Evolutionary conservation across 2,113 vertebrate species (phyloP), one percentile per base, ranked within the genome.

Genomic region (Hippopotamus amphibius): DNA sequence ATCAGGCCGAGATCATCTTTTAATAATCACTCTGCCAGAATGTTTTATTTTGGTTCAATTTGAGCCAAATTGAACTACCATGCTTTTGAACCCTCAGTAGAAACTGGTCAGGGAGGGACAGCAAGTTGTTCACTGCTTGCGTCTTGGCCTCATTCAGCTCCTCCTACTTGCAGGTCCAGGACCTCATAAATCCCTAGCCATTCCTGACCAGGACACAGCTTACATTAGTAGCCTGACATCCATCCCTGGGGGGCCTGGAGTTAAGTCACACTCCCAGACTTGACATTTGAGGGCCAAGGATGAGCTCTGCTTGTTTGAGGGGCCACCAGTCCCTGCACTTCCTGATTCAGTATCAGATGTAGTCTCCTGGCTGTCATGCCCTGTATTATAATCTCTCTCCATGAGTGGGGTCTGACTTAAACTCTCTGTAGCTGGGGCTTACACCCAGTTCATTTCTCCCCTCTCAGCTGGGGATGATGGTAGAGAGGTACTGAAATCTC

Each of bases 21-120:
- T 69, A 80, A 63, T 91, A 77, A 91, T 90, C 76, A 55, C 90
- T 57, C 65, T 94, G 11, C 28, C 41, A 81, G 59, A 88, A 33
- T 84, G 3, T 41, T 48, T 30, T 43, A 41, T 82, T 87, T 90
- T 90, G 37, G 84, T 69, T 96, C 43, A 59, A 15, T 68, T 71
- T 24, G 37, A 19, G 59, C n/a, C 37, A 37, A 37, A 37, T 37
- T 48, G 6, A 80, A 68, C 7, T 30, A 66, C 28, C 33, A 41
- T 30, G 16, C 61, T 91, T 96, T 24, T 65, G 79, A 79, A 68
- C 2, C 24, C n/a, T 88, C 28, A 63, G 19, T 86, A 82, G 80
- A 95, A 96, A 84, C 10, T 21, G 3, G 6, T 65, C 37, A 17
- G 19, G 37, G 43, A 69, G 63, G 28, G 22, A 61, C 81, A 68